These are phyloP conservation scores for Nothocercus julius DNA, from an alignment of 2,113 vertebrate genomes.

Conservation along the genomic window DNA sequence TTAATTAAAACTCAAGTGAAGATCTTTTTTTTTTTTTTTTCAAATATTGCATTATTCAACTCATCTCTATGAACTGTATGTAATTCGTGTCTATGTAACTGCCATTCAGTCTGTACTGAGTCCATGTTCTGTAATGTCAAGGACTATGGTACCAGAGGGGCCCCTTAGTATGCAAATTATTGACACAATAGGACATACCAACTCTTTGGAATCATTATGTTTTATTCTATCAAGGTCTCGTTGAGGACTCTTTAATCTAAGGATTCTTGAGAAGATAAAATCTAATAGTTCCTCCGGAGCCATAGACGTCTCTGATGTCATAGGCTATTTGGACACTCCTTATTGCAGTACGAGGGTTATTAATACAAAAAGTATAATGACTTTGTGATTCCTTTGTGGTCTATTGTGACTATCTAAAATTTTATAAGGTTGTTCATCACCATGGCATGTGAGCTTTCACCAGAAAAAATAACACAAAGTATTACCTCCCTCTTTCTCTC, in stretches of 20 bases:
- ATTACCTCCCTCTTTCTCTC: neutral
- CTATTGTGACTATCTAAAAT: constrained; percentile 21
- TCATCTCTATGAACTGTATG: neutral
- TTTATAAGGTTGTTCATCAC: constrained; percentile 12
- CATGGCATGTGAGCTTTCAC: neutral
- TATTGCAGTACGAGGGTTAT: constrained; percentile 55
- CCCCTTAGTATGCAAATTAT: constrained; percentile 73
- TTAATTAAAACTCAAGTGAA: neutral
- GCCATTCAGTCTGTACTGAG: neutral
- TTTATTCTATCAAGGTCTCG: constrained; percentile 75
- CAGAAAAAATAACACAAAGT: neutral
- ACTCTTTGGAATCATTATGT: constrained; percentile 71
- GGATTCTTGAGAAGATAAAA: constrained; percentile 77
- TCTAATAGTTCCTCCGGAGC: constrained; percentile 68
- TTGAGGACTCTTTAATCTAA: constrained; percentile 76
- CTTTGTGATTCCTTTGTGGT: constrained; percentile 47
- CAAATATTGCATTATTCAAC: neutral
- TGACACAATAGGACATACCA: constrained; percentile 69
- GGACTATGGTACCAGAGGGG: constrained; percentile 33
- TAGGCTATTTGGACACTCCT: constrained; percentile 75
- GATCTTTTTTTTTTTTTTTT: neutral
- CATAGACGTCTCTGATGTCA: constrained; percentile 76
- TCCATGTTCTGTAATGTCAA: constrained; percentile 18
- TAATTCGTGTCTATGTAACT: neutral
- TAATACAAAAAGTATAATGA: constrained; percentile 44